phyloP scores from a whole-genome alignment of 2,113 vertebrate genomes.

The Ptyas mucosa region DNA sequence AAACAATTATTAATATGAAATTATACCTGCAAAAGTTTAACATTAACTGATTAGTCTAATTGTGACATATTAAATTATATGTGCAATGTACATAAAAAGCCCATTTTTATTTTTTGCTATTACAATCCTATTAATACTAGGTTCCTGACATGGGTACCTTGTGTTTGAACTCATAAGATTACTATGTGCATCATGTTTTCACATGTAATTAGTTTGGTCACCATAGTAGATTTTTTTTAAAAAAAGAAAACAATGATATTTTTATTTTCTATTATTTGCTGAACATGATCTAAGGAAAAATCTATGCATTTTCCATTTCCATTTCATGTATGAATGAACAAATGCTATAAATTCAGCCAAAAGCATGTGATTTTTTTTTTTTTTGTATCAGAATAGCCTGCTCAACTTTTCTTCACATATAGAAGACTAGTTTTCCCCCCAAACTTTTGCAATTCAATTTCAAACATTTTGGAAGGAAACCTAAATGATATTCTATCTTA shows the following conservation, averaged over 20 bases:
- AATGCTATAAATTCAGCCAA: conserved; percentile 10
- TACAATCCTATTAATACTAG: neutral
- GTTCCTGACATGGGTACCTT: neutral
- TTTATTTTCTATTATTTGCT: conserved; percentile 28
- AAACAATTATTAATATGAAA: conserved; percentile 45
- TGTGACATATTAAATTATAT: neutral
- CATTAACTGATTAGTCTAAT: neutral
- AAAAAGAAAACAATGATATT: neutral
- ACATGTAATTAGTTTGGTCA: neutral
- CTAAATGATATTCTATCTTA: neutral
- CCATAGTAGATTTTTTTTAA: neutral
- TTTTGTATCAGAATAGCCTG: conserved; percentile 9
- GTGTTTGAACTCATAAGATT: neutral
- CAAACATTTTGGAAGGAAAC: conserved; percentile 32
- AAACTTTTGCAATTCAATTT: conserved; percentile 18
- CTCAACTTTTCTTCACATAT: conserved; percentile 11
- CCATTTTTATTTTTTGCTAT: conserved; percentile 9
- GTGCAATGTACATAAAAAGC: conserved; percentile 16
- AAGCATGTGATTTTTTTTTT: neutral
- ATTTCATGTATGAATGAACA: conserved; percentile 19
- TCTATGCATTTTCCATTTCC: conserved; percentile 40
- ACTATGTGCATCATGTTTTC: neutral
- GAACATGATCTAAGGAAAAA: conserved; percentile 13
- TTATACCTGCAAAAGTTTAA: conserved; percentile 21
- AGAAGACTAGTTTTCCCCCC: neutral